Conservation (phyloP, 2,888 invertebrate genomes). For the Aradus depressus region DNA sequence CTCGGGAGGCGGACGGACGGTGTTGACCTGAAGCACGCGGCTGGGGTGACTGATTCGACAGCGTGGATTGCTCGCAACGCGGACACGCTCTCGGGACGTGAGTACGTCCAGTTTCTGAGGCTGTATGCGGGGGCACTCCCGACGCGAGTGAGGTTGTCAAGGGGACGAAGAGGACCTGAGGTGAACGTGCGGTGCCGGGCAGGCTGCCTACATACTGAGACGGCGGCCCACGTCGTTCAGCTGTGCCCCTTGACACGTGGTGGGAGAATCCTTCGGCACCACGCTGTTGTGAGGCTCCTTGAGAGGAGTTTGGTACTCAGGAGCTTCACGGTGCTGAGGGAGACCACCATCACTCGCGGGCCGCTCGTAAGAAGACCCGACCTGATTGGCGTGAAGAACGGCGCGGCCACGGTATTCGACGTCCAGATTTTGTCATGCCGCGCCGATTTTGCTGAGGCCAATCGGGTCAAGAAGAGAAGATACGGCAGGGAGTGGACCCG, state of each 20-base stretch:
- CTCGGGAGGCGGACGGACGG: not conserved
- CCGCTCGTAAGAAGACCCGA: not conserved
- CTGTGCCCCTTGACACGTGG: constrained; percentile 35
- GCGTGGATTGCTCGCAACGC: too few relatives aligned
- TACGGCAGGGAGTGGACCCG: not conserved
- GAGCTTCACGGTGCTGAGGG: not conserved
- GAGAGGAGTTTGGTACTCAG: too few relatives aligned
- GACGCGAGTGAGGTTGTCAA: constrained; percentile 29
- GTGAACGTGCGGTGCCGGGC: constrained; percentile 31
- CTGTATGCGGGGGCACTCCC: constrained; percentile 34
- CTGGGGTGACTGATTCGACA: constrained; percentile 11
- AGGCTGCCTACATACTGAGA: constrained; percentile 34
- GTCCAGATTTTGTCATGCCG: not conserved
- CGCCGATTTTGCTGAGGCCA: not conserved
- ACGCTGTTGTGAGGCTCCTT: not conserved
- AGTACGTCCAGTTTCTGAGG: not conserved
- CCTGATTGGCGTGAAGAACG: not conserved
- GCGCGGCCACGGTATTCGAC: not conserved
- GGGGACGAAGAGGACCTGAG: constrained; percentile 27
- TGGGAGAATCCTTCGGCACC: constrained; percentile 34
- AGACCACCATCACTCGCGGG: not conserved
- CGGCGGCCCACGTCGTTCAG: constrained; percentile 35
- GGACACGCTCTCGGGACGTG: not conserved
- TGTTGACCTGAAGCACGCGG: not conserved
- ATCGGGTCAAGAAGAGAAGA: not conserved